phyloP scores from a whole-genome alignment of 2,797 vertebrate species.

The Distichodus sexfasciatus region DNA sequence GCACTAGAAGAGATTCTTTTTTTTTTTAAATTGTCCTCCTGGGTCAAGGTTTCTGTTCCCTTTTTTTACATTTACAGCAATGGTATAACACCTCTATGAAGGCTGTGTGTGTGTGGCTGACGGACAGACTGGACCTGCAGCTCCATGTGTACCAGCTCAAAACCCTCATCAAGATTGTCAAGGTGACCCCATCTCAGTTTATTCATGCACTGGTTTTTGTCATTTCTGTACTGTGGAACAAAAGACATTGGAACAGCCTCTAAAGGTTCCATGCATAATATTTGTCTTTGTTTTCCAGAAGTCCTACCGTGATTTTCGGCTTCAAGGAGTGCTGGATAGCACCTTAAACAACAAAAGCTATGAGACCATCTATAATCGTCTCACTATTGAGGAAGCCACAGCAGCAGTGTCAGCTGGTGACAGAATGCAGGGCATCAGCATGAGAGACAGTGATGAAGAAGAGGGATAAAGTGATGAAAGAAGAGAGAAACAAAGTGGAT shows the following conservation, averaged over 20 bases:
- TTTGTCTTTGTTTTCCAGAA: constrained; percentile 76
- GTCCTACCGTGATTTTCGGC: constrained; percentile 91
- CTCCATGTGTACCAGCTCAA: constrained; percentile 96
- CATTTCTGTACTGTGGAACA: background rate
- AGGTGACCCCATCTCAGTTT: constrained; percentile 74
- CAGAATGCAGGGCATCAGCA: constrained; percentile 90
- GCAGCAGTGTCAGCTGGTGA: constrained; percentile 81
- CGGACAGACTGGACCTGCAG: constrained; percentile 93
- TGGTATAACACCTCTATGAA: constrained; percentile 92
- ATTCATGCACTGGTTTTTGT: background rate
- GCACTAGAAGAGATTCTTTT: too few species aligned
- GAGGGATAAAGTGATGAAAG: constrained; percentile 75
- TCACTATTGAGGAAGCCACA: constrained; percentile 91
- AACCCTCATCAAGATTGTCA: constrained; percentile 97
- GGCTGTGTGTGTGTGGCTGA: constrained; percentile 89
- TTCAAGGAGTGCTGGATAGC: constrained; percentile 89
- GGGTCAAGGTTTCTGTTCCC: constrained; percentile 20
- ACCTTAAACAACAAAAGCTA: constrained; percentile 90
- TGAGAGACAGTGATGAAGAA: constrained; percentile 96
- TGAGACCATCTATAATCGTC: constrained; percentile 85
- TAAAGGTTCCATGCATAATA: background rate
- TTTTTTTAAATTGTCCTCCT: background rate
- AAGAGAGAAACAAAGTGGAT: too few species aligned
- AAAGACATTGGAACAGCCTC: background rate
- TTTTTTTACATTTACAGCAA: constrained; percentile 73